Base-by-base conservation (phyloP, 2,797 vertebrate species). In the Orestias chungarensis region DNA sequence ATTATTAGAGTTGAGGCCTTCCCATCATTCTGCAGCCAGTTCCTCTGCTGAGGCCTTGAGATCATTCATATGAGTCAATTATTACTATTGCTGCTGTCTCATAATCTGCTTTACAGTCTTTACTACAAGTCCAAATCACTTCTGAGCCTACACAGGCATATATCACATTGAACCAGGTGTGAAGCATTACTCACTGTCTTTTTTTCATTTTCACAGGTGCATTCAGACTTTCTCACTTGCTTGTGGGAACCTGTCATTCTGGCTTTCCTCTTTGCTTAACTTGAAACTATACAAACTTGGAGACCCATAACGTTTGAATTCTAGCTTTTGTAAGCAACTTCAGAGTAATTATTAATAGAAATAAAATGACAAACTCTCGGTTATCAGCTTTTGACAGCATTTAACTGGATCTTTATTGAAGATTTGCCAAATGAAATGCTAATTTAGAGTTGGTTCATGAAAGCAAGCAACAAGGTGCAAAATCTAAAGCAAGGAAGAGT, bases 61-160 rank as follows among this genome's bases (percentile, higher is more conserved):
- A 88, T 93, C 88, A 90, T 82, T 81, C 76, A 20, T 31, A 2
- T 90, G 84, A 90, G 85, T 90, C 76, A 47, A 86, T 90, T 74
- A 85, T 80, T 70, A 64, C 44, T 76, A 70, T 76, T 1, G 17
- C 79, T 81, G 68, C 52, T 78, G 82, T 83, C 81, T 84, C 74
- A 86, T 86, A 70, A 79, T 83, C 73, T 75, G 72, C 72, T 82
- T 71, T 42, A 64, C 67, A 73, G 82, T 75, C 78, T 77, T 74
- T 68, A 70, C 40, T 59, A 69, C 78, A 80, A 59, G 68, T 64
- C 49, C 52, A 10, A 46, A 69, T 64, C 50, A 42, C 54, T 71
- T 55, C 67, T 47, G 69, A 74, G 68, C 70, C 68, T 71, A 68
- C 75, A 6, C 27, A 38, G 55, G 43, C 20, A 66, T 88, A 73